Evolutionary conservation across 2,113 vertebrate genomes (phyloP).

Genomic region (Gallinago jamesoni): DNA sequence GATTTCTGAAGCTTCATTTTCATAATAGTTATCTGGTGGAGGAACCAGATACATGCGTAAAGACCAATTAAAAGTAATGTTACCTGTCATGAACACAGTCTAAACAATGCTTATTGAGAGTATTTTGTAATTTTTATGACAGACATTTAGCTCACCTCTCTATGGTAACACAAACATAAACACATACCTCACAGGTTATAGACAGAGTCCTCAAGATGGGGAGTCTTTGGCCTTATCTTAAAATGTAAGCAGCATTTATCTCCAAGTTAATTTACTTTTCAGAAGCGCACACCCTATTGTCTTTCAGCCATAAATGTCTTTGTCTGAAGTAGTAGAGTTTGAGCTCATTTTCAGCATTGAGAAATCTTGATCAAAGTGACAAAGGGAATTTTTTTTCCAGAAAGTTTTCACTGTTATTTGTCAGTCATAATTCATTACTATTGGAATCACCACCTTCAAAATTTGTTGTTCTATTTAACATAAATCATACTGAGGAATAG

Average conservation of each 20-base stretch:
- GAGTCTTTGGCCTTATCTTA: not conserved
- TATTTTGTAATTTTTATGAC: not conserved
- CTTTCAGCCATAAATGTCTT: not conserved
- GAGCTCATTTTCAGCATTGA: not conserved
- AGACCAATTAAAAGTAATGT: not conserved
- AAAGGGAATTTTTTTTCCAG: not conserved
- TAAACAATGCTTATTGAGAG: slow-evolving; percentile 11
- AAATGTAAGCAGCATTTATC: slow-evolving; percentile 6
- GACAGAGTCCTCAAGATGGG: not conserved
- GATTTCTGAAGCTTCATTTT: not conserved
- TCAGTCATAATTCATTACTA: not conserved
- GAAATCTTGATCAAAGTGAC: not conserved
- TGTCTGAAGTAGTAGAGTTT: not conserved
- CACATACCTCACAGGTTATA: not conserved
- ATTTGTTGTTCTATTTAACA: not conserved
- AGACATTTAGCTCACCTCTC: not conserved
- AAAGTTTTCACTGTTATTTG: not conserved
- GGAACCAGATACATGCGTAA: not conserved
- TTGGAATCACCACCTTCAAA: not conserved
- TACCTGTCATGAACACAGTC: not conserved
- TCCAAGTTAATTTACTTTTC: not conserved
- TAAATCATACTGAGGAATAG: not conserved
- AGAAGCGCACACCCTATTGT: not conserved
- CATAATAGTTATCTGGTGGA: not conserved
- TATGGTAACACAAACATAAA: slow-evolving; percentile 1